Conservation (phyloP, 2,113 vertebrate genomes). For the Scytalopus superciliaris region DNA sequence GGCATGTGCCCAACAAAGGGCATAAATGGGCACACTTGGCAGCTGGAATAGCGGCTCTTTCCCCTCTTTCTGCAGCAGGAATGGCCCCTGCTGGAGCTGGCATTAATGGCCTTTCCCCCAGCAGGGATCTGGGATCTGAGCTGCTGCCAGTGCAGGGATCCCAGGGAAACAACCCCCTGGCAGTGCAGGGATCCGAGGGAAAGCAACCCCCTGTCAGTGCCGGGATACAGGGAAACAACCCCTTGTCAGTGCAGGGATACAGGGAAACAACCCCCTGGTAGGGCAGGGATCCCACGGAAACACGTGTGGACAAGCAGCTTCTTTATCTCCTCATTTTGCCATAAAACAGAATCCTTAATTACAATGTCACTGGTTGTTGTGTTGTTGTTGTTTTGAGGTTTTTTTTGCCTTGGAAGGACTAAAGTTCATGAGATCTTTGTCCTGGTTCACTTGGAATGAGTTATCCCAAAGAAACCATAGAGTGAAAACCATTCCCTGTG, state of each 20-base stretch:
- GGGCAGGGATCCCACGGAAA: neutral
- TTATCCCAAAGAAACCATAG: neutral
- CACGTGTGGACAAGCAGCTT: neutral
- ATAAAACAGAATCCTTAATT: neutral
- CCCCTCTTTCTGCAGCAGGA: neutral
- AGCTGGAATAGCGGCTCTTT: neutral
- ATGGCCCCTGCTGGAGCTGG: neutral
- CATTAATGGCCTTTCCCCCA: neutral
- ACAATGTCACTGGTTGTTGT: neutral
- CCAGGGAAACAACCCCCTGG: too few relatives aligned
- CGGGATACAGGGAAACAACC: too few relatives aligned
- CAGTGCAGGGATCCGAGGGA: too few relatives aligned
- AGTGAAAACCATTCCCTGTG: neutral
- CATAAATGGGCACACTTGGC: neutral
- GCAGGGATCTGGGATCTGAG: neutral
- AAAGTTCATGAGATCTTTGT: neutral
- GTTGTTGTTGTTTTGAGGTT: too few relatives aligned
- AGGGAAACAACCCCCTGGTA: neutral
- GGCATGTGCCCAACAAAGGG: neutral
- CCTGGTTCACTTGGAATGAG: neutral
- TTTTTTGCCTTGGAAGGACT: neutral
- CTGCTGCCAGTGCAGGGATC: neutral
- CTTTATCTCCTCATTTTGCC: neutral
- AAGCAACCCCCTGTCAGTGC: too few relatives aligned
- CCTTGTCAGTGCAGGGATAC: too few relatives aligned